Evolutionary conservation across 2,888 invertebrate genomes (phyloP), one percentile per base, ranked within the genome.

Genomic region (Flexamia atlantica): DNA sequence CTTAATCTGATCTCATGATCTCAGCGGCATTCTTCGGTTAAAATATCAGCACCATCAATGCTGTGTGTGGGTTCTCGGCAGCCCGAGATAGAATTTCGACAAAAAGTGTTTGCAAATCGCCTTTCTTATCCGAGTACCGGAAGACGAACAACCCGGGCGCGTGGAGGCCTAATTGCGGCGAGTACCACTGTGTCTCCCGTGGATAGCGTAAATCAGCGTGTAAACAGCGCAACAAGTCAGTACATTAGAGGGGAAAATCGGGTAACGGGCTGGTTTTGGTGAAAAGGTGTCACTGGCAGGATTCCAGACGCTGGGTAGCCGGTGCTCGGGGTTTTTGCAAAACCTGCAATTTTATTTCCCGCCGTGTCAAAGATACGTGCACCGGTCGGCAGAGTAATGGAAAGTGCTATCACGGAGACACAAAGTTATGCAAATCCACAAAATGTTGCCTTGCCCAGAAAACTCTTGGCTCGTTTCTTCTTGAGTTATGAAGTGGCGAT

Each of bases 401-500:
- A 79, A 76, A 79, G 53, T 79, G 36, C 74, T 28, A 28, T 28
- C 42, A 20, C 74, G 25, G 7, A 17, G 74, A 76, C 74, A 46
- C 74, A 28, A 57, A 79, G 57, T 57, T 79, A 79, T 79, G 79
- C 57, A 79, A 79, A 79, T 79, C 79, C 57, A 28, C 57, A 79
- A 79, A 79, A 79, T 79, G 79, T 79, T 20, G 28, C 28, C 57
- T 79, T 57, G 57, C 36, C 36, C 57, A 14, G 32, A 23, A 57
- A 79, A 57, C 32, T 79, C 46, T 70, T 3, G 36, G 25, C 76
- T 76, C 40, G 76, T 42, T 50, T 40, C 68, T 32, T 7, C 20
- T 40, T 36, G 42, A 72, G 72, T 36, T 72, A 72, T 72, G 32
- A 72, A 72, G 28, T 72, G 72, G 72, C 23, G 72, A 40, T 72